Evolutionary conservation across 64 coral and sea anemone species (phyloP), one percentile per base, ranked within the genome.

Genomic region (Montipora capricornis): DNA sequence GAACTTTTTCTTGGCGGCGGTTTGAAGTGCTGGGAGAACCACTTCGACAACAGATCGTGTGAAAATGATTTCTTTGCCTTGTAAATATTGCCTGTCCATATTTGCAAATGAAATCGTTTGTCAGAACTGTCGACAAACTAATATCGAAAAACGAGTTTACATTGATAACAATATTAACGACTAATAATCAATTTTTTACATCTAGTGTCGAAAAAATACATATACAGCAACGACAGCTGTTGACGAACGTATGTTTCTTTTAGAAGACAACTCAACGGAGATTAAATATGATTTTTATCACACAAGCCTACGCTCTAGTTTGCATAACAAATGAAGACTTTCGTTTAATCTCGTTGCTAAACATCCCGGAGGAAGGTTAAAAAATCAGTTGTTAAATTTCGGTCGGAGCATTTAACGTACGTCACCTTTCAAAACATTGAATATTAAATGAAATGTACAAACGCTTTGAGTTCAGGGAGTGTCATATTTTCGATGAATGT

Each of bases 31-130:
- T 22, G 82, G 82, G 4, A 86, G 66, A 9, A 86, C 66, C 67
- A 50, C 64, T 15, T 86, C 82, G 3, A 86, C 66, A 16, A 68
- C 82, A 49, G 45, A n/a, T 15, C 82, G 68, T 11, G 82, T 47
- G 15, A 86, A 86, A 19, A n/a, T 69, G 29, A 86, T 86, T 68
- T 86, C 66, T 49, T 50, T 59, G 5, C 45, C 82, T 26, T n/a
- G 82, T 50, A 86, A 70, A 86, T 73, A 86, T 4, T 52, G 45
- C 2, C 16, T 47, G 4, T 86, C 82, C 82, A 86, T 86, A 13
- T 86, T 68, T 73, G 19, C 66, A 6, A 82, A 82, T 67, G 4
- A 11, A n/a, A 66, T 66, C 29, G 59, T 45, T 82, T 62, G 16
- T 58, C 20, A 4, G 20, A 67, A 71, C 4, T 5, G 17, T 71